Base-by-base conservation (phyloP, 1,140 invertebrate species). In the Ceratoteleas bidentatus region DNA sequence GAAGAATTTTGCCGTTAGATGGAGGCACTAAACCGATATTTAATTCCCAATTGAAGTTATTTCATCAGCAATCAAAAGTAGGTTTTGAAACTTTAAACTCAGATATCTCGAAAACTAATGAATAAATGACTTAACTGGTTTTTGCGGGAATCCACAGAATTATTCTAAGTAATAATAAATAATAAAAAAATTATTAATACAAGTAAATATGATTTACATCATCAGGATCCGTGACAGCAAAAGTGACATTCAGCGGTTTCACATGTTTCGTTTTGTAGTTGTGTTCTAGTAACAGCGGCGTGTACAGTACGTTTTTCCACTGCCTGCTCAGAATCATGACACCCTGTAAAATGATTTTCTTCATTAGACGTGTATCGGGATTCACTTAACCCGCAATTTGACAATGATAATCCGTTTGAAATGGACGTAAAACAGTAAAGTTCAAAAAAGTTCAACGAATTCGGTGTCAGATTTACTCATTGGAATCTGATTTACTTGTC, bases 221-320 rank as follows among this genome's bases (percentile, higher is more conserved):
- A 72, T 97, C 95, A 38, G 95, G 93, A 86, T 96, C 94, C 0
- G 96, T 96, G 53, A 97, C 92, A 10, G 96, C 95, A 90, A 97
- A 98, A 14, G 96, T 96, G 9, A 98, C 96, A 88, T 97, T 97
- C 61, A 97, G 93, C 11, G 96, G 95, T 85, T 97, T 96, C 75
- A 94, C 93, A 40, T 96, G 92, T 87, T 96, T 95, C 57, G 94
- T 95, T 92, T 97, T 97, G 85, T 96, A 96, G 87, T 96, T 97
- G 87, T 97, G 96, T 85, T 98, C 97, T 57, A 98, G 93, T 38
- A 98, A 91, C 53, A 98, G 92, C 0, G 98, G 98, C 81, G 98
- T 98, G 87, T 99, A 98, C 2, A 99, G 91, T 3, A 97, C 96
- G 89, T 98, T 98, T 90, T 99, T 99, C 98, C 98, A 99, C 87